Conservation (phyloP, 1,140 invertebrate genomes). For the Agrilus planipennis region DNA sequence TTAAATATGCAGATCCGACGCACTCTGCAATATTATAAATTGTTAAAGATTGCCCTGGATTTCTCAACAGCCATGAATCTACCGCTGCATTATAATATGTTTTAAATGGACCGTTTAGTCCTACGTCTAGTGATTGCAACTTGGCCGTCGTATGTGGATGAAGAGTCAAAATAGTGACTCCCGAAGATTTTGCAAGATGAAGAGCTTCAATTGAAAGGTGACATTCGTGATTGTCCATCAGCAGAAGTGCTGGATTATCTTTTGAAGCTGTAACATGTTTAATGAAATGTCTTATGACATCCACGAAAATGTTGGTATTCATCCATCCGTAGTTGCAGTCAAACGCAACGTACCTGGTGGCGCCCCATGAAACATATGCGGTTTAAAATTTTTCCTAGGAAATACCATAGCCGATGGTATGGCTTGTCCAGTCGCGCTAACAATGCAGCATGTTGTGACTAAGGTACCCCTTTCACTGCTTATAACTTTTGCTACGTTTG, state of each 20-base stretch:
- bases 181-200: slow-evolving; percentile 14
- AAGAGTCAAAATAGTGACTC: slow-evolving; percentile 21
- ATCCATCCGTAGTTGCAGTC: too few species aligned
- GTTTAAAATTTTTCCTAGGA: slow-evolving; percentile 26
- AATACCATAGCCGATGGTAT: slow-evolving; percentile 23
- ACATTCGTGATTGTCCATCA: slow-evolving; percentile 14
- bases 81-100: slow-evolving; percentile 3
- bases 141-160: slow-evolving; percentile 22
- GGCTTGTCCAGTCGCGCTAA: slow-evolving; percentile 24
- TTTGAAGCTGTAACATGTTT: slow-evolving; percentile 22
- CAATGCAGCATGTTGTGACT: slow-evolving; percentile 31
- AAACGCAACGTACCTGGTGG: slow-evolving; percentile 32
- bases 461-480: slow-evolving; percentile 34
- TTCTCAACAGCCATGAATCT: not conserved
- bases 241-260: slow-evolving; percentile 26
- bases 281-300: slow-evolving; percentile 37
- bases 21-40: not conserved
- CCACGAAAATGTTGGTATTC: slow-evolving; percentile 32
- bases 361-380: slow-evolving; percentile 24
- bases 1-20: not conserved
- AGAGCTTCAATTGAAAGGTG: slow-evolving; percentile 14
- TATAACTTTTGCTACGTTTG: slow-evolving; percentile 29
- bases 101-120: slow-evolving; percentile 3
- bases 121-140: slow-evolving; percentile 3
- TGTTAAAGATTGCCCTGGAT: not conserved